A percentile compares a stretch with the other conserved stretches of the same genome.
Evolutionary conservation across 1,140 invertebrate genomes (phyloP).

Genomic region (Halyomorpha halys): DNA sequence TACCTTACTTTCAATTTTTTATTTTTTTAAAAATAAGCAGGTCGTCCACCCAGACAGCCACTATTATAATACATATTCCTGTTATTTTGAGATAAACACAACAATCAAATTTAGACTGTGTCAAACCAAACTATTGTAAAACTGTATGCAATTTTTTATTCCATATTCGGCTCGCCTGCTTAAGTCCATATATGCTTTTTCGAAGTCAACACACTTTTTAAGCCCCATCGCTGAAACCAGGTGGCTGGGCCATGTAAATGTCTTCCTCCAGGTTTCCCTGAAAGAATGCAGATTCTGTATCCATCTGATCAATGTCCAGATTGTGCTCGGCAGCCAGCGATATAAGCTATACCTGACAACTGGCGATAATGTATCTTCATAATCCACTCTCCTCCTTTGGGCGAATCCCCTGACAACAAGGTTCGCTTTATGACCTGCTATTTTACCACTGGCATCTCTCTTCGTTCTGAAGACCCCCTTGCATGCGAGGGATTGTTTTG

Average conservation of each 20-base stretch:
- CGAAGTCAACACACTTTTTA: background rate
- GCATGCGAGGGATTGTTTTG: background rate
- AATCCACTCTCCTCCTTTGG: slow-evolving; percentile 35
- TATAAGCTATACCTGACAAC: slow-evolving; percentile 35
- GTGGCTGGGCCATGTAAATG: too few species aligned
- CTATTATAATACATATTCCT: background rate
- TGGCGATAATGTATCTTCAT: slow-evolving; percentile 35
- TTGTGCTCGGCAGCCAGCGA: slow-evolving; percentile 33
- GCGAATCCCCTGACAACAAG: slow-evolving; percentile 39
- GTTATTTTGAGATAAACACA: background rate
- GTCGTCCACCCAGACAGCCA: background rate
- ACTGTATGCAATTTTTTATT: too few species aligned
- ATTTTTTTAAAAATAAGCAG: background rate
- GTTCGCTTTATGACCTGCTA: slow-evolving; percentile 36
- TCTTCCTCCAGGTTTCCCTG: slow-evolving; percentile 36
- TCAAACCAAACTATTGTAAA: background rate
- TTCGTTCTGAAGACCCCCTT: slow-evolving; percentile 38
- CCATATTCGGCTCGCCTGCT: background rate
- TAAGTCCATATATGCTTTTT: background rate
- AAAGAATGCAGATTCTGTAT: slow-evolving; percentile 37
- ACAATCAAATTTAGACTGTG: background rate
- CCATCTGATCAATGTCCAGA: slow-evolving; percentile 34
- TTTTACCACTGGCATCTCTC: slow-evolving; percentile 31
- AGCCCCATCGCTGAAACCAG: slow-evolving; percentile 27
- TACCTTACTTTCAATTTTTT: background rate